Conservation (phyloP, 2,888 invertebrate species). For the Hemithea aestivaria region DNA sequence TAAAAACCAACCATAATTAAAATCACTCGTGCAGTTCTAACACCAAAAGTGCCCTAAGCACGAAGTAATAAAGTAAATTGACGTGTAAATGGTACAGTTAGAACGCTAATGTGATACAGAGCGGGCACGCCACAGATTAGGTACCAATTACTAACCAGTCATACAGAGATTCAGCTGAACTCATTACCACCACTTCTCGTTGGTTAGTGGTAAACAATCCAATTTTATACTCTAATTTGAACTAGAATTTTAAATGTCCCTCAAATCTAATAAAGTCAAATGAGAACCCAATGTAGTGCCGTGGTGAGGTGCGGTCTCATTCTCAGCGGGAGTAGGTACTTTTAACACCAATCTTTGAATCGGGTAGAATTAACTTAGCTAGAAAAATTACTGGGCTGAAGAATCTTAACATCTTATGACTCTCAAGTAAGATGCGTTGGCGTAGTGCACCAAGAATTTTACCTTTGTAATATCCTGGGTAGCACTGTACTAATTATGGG, state of each 20-base stretch:
- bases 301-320: constrained; percentile 23
- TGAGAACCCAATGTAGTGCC: constrained; percentile 62
- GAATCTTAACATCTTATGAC: too few species aligned
- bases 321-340: constrained; percentile 1
- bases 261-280: constrained; percentile 69
- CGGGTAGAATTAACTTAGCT: too few species aligned
- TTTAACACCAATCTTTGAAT: too few species aligned
- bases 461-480: too few species aligned
- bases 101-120: constrained; percentile 29
- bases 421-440: too few species aligned
- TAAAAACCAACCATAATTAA: too few species aligned
- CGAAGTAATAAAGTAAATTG: constrained; percentile 24
- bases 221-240: constrained; percentile 56
- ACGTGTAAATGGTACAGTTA: constrained; percentile 30
- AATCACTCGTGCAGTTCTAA: constrained; percentile 2
- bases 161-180: constrained; percentile 38
- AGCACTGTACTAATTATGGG: too few species aligned
- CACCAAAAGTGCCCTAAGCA: constrained; percentile 9
- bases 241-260: constrained; percentile 66
- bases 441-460: too few species aligned
- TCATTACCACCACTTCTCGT: constrained; percentile 40
- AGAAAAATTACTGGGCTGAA: too few species aligned
- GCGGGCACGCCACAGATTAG: constrained; percentile 18
- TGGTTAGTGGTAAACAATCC: constrained; percentile 53
- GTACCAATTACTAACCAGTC: constrained; percentile 8